A percentile compares a stretch with the other conserved stretches of the same genome.
Conservation (phyloP, 30 jellyfish, hydroid and myxozoan species). For the Cassiopea xamachana region DNA sequence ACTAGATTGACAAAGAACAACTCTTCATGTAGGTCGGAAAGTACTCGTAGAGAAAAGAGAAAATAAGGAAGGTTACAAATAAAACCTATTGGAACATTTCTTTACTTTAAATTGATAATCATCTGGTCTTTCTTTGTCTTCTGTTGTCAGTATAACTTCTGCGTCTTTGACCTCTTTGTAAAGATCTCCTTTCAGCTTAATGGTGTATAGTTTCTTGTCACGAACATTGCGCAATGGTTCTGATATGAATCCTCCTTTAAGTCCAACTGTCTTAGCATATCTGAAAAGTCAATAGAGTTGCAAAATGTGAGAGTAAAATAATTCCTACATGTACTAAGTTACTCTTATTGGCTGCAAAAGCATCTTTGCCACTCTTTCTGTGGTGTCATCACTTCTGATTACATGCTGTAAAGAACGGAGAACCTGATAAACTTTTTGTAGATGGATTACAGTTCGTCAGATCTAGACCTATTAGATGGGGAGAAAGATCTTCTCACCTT, state of each 20-base stretch:
- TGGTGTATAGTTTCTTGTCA: neutral
- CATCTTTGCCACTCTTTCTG: too few relatives aligned
- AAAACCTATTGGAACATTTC: too few relatives aligned
- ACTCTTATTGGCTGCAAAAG: too few relatives aligned
- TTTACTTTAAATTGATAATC: slow-evolving; percentile 6
- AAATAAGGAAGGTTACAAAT: neutral
- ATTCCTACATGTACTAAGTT: too few relatives aligned
- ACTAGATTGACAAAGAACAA: too few relatives aligned
- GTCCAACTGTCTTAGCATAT: neutral
- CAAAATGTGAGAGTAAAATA: too few relatives aligned
- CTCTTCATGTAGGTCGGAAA: neutral
- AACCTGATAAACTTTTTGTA: too few relatives aligned
- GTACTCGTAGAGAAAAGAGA: neutral
- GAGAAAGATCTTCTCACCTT: too few relatives aligned
- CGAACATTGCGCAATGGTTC: neutral
- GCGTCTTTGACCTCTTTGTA: slow-evolving; percentile 32
- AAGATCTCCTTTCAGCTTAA: slow-evolving; percentile 1
- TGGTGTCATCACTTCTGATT: too few relatives aligned
- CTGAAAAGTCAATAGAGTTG: neutral
- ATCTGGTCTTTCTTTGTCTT: neutral
- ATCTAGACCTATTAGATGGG: too few relatives aligned
- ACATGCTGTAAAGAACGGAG: too few relatives aligned
- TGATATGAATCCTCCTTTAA: neutral
- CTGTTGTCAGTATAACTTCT: slow-evolving; percentile 8
- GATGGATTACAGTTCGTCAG: too few relatives aligned